Conservation (phyloP, 2,888 invertebrate genomes). For the Octonoba sinensis region DNA sequence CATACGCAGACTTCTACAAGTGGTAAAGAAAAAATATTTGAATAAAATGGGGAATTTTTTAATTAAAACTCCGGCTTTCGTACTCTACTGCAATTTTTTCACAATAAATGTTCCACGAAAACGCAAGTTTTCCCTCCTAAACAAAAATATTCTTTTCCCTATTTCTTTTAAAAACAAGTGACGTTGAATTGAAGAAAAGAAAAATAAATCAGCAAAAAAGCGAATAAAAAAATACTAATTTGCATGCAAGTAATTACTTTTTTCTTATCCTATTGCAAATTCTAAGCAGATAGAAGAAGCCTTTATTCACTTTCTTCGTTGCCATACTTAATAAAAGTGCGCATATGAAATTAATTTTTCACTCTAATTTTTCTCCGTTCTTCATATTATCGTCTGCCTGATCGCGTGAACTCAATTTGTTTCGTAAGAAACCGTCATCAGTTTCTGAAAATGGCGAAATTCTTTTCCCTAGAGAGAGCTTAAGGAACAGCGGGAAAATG, state of each 20-base stretch:
- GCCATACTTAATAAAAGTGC: conserved; percentile 46
- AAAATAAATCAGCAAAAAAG: conserved; percentile 16
- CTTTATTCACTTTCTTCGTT: conserved; percentile 1
- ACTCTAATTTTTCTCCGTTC: conserved; percentile 54
- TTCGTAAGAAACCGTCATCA: conserved; percentile 47
- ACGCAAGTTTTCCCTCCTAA: too few relatives aligned
- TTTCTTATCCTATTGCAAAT: conserved; percentile 32
- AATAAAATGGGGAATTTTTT: conserved; percentile 33
- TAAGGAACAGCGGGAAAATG: not conserved
- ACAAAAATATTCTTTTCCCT: conserved; percentile 39
- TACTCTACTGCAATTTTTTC: conserved; percentile 1
- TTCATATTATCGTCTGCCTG: conserved; percentile 47
- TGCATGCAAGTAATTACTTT: conserved; percentile 57
- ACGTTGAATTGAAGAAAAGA: conserved; percentile 33
- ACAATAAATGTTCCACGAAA: too few relatives aligned
- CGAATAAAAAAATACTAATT: conserved; percentile 38
- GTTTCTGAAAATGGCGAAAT: conserved; percentile 43
- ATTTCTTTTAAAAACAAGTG: conserved; percentile 44
- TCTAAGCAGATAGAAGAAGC: conserved; percentile 10
- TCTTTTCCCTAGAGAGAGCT: conserved; percentile 20
- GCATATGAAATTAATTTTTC: conserved; percentile 63
- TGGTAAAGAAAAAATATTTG: conserved; percentile 5
- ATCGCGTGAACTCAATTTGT: conserved; percentile 64
- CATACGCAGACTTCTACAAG: conserved; percentile 24
- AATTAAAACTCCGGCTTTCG: conserved; percentile 52